Base-by-base conservation (phyloP, 1,140 invertebrate species). In the Brachionus koreanus region DNA sequence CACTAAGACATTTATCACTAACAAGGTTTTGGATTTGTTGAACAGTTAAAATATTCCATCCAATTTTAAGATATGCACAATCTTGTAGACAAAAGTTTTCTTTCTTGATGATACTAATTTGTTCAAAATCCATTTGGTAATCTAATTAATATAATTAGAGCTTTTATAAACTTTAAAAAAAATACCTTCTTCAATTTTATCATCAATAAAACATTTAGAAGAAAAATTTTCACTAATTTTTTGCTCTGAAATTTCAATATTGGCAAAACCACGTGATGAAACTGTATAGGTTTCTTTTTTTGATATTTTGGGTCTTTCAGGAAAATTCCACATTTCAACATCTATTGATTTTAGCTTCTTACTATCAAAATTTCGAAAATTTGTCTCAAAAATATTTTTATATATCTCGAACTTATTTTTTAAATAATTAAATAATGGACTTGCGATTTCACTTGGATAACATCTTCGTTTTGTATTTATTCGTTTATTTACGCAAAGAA, bases 291-390 rank as follows among this genome's bases (percentile, higher is more conserved):
- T 12, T 61, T 61, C 23, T 16, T 61, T 25, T 61, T 61, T 19
- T 19, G 23, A 19, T 13, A 7, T 25, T 12, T 6, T n/a, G 6
- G 52, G 6, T 61, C 23, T 61, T 19, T 61, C 52, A n/a, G 52
- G 52, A 61, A 61, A 61, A n/a, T 61, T 25, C 52, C 52, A 61
- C 52, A 61, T 61, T 25, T 61, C 52, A 61, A 61, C 52, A 61
- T 61, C 52, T 61, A 13, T 16, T 25, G 52, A n/a, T 61, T 12
- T 25, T 6, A 25, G 10, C 16, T 61, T 16, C 10, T 13, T 61
- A 7, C 16, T 61, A n/a, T 61, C 23, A 25, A 23, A 61, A 23
- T 61, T 61, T 61, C 19, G 7, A 61, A 61, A 25, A 19, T 61
- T 61, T 61, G 19, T n/a, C 12, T 65, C 61, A 65, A 65, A 29